Conservation (phyloP, 2,888 invertebrate species). For the Frankliniella fusca region DNA sequence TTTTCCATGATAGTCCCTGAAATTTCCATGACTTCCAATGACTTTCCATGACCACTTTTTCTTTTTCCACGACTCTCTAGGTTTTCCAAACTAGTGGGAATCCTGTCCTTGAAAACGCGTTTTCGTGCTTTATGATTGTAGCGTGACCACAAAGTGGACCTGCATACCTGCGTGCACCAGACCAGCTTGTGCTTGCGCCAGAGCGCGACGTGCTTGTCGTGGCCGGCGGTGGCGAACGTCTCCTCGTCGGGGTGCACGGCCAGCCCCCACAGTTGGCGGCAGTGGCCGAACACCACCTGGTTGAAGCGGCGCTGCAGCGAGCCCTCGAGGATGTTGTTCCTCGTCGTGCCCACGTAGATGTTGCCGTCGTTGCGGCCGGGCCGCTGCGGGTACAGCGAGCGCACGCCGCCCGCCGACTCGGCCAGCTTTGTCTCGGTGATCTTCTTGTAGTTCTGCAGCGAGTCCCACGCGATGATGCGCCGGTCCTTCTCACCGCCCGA, state of each 20-base stretch:
- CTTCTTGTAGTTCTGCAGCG: constrained; percentile 81
- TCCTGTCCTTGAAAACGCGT: no score
- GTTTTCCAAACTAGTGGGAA: no score
- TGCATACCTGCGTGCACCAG: constrained; percentile 74
- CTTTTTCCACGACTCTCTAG: no score
- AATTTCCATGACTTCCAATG: no score
- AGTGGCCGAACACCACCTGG: constrained; percentile 82
- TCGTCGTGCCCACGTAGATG: constrained; percentile 85
- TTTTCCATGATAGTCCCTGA: no score
- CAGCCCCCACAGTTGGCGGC: constrained; percentile 79
- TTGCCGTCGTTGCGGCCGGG: constrained; percentile 85
- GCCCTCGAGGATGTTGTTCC: constrained; percentile 85
- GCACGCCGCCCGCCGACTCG: constrained; percentile 81
- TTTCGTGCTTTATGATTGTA: no score
- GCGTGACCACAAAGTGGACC: background rate
- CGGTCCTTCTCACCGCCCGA: constrained; percentile 88
- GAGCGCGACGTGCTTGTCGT: constrained; percentile 82
- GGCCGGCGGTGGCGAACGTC: constrained; percentile 86
- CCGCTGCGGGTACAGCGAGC: constrained; percentile 82
- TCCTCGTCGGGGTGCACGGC: constrained; percentile 88
- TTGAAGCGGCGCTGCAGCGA: constrained; percentile 84
- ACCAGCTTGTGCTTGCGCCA: constrained; percentile 86
- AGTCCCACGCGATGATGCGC: constrained; percentile 89
- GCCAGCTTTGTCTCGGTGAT: constrained; percentile 88
- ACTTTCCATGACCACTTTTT: no score